A percentile compares a stretch with the other conserved stretches of the same genome.
These are phyloP conservation scores for Heteractis magnifica DNA, from an alignment of 92 coral and sea anemone genomes.

Conservation along the genomic window DNA sequence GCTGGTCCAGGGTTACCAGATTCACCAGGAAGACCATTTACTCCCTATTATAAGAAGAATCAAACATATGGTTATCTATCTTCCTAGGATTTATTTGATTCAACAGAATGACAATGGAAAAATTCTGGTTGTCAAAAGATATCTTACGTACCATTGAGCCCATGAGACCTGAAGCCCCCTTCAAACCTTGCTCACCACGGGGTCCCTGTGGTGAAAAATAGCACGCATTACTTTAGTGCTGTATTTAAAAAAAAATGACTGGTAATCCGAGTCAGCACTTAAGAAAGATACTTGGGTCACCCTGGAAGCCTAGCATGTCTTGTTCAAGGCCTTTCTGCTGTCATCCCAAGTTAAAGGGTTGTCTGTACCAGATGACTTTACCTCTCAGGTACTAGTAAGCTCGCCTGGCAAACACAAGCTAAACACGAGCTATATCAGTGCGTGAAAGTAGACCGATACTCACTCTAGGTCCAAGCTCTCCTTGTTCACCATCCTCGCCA, in stretches of 20 bases:
- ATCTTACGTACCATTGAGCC: conserved; percentile 39
- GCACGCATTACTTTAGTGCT: not conserved
- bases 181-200: conserved; percentile 32
- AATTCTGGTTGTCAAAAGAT: not conserved
- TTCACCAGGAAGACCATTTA: conserved; percentile 51
- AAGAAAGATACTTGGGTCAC: too few species aligned
- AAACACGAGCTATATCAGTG: too few species aligned
- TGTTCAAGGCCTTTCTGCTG: too few species aligned
- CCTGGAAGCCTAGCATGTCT: not conserved
- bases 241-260: too few species aligned
- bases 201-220: conserved; percentile 45
- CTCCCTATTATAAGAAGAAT: conserved; percentile 33
- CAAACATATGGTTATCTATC: too few species aligned
- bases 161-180: conserved; percentile 41
- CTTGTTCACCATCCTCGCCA: conserved; percentile 46
- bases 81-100: too few species aligned
- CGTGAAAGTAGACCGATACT: not conserved
- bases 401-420: too few species aligned
- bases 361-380: too few species aligned
- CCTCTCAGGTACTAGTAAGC: too few species aligned
- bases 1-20: conserved; percentile 55
- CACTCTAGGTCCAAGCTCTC: conserved; percentile 43
- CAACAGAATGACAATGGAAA: too few species aligned
- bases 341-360: too few species aligned
- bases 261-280: too few species aligned